Evolutionary conservation across 2,797 vertebrate genomes (phyloP), one percentile per base, ranked within the genome.

Genomic region (Sciurus carolinensis): DNA sequence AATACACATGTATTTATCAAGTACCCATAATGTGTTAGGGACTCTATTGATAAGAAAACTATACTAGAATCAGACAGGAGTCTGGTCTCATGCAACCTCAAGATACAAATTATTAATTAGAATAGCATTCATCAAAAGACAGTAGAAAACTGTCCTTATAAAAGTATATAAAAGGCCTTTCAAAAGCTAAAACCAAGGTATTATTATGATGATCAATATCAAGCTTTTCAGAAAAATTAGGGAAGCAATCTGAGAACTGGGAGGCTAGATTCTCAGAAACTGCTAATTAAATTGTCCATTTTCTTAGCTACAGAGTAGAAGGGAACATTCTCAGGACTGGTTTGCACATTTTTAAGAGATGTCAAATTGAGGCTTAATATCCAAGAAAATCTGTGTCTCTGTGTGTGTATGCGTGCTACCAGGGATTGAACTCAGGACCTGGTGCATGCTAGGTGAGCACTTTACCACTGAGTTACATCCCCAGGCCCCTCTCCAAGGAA

Each of bases 41-140:
- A 91, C 54, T 64, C 59, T 47, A 20, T 39, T 26, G 76, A 77
- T 90, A 93, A 89, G 39, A 89, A 88, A 97, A 82, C 33, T 75
- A 64, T 47, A 88, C 39, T 12, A 54, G 2, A n/a, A 42, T 36
- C 17, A 84, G 83, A 91, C 39, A 90, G n/a, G 81, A 96, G 76
- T 94, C 18, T 82, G 30, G 85, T 76, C n/a, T 94, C 62, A 47
- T 1, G 26, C 44, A 83, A 69, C 83, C 67, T 87, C 67, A 84
- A 85, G 91, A 90, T 44, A 72, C 54, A 7, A 7, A 75, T 69
- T 80, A 86, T 54, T 62, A 26, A 87, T 87, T 64, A 90, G 36
- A 93, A 88, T 13, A 62, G 30, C 69, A 83, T 59, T 80, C 33
- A 33, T 59, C 80, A 94, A 93, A 92, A 39, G 77, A 62, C 11